A percentile compares a stretch with the other conserved stretches of the same genome.
phyloP scores from a whole-genome alignment of 2,113 vertebrate genomes.

The Sardina pilchardus region DNA sequence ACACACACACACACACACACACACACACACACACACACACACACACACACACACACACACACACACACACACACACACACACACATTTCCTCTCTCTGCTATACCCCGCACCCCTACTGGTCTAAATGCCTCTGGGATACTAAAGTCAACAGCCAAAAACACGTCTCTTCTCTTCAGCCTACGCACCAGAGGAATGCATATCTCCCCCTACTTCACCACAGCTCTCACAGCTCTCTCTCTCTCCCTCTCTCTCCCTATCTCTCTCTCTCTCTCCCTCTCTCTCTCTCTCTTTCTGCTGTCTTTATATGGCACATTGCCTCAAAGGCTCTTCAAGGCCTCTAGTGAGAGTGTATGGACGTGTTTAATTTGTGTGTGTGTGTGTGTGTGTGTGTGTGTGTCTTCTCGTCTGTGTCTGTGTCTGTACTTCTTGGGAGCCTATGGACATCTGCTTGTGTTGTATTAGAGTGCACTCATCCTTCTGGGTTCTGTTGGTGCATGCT shows the following conservation, averaged over 20 bases:
- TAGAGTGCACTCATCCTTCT: not conserved
- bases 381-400: not conserved
- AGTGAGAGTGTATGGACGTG: not conserved
- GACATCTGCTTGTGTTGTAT: not conserved
- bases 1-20: conserved; percentile 15
- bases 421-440: not conserved
- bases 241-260: not conserved
- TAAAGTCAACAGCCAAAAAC: conserved; percentile 68
- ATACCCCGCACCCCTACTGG: conserved; percentile 32
- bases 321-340: not conserved
- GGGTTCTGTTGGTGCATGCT: not conserved
- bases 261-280: not conserved
- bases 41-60: conserved; percentile 40
- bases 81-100: conserved; percentile 47
- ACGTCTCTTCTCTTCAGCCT: conserved; percentile 63
- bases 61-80: conserved; percentile 51
- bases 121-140: conserved; percentile 68
- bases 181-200: conserved; percentile 65
- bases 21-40: conserved; percentile 29
- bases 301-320: not conserved
- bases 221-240: conserved; percentile 39
- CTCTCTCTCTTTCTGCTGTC: conserved; percentile 53
- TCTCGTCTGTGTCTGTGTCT: not conserved
- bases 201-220: conserved; percentile 43
- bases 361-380: not conserved